Percentiles rank a stretch among this genome's conserved stretches.
These are phyloP conservation scores for Babyrousa celebensis DNA, from an alignment of 2,797 vertebrate species.

Conservation along the genomic window DNA sequence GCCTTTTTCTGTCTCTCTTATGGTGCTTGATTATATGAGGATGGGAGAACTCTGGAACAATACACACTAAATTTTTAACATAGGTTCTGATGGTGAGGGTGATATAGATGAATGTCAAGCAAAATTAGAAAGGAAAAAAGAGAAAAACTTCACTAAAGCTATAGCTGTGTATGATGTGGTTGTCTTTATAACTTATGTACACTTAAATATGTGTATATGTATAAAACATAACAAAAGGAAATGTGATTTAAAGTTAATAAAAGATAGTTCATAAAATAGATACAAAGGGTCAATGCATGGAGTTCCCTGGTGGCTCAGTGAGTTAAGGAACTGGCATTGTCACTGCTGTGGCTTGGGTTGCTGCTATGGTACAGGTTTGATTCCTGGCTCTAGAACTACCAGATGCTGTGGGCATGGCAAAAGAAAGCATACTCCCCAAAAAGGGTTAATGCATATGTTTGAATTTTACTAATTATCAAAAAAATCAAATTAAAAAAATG, in stretches of 20 bases:
- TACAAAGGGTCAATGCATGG: not conserved
- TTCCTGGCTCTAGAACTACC: no score
- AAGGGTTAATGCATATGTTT: not conserved
- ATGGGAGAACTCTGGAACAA: conserved; percentile 15
- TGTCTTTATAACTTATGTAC: conserved; percentile 38
- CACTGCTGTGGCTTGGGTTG: no score
- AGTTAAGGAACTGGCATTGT: no score
- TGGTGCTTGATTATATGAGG: not conserved
- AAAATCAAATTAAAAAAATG: conserved; percentile 29
- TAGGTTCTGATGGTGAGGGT: not conserved
- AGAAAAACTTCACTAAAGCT: not conserved
- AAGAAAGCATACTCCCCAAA: no score
- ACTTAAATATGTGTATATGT: conserved; percentile 3
- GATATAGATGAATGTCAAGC: not conserved
- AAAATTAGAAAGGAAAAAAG: not conserved
- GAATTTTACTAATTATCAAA: conserved; percentile 30
- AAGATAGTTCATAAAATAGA: not conserved
- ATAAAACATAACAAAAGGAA: conserved; percentile 27
- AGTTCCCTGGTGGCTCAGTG: no score
- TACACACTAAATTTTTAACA: not conserved
- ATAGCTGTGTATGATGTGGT: not conserved
- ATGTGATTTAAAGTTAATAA: not conserved
- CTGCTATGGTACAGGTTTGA: no score
- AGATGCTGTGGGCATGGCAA: no score
- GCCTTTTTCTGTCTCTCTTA: not conserved